Percentiles rank a stretch among this genome's conserved stretches.
These are phyloP conservation scores for Philereme transversata DNA, from an alignment of 2,888 invertebrate species.

Conservation along the genomic window DNA sequence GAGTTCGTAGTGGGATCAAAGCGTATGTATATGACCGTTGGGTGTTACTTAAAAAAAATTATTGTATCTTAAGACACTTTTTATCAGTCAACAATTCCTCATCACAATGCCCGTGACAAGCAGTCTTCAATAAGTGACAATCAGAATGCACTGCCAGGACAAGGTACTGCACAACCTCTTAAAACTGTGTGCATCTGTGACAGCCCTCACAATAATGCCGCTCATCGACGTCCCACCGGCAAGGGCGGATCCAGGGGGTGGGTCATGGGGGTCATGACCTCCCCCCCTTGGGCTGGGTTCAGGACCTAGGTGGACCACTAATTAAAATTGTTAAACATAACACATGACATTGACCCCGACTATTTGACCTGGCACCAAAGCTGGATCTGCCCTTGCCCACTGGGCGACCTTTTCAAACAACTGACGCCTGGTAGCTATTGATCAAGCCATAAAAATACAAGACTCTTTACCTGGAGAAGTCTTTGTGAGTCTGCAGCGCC, in stretches of 20 bases:
- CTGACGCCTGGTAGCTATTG: constrained; percentile 99
- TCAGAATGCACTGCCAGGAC: constrained; percentile 86
- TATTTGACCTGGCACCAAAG: too few relatives aligned
- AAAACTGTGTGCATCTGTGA: constrained; percentile 99
- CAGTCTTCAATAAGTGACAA: constrained; percentile 97
- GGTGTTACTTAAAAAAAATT: too few relatives aligned
- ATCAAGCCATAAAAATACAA: constrained; percentile 84
- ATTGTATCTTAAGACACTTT: constrained; percentile 74
- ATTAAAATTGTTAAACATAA: too few relatives aligned
- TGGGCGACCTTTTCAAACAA: constrained; percentile 99
- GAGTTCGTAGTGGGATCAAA: too few relatives aligned
- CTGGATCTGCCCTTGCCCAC: too few relatives aligned
- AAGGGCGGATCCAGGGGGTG: too few relatives aligned
- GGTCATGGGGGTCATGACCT: too few relatives aligned
- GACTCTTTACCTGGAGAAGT: constrained; percentile 91
- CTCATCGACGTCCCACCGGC: constrained; percentile 99
- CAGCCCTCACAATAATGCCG: constrained; percentile 99
- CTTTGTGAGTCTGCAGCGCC: constrained; percentile 98
- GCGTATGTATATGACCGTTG: too few relatives aligned
- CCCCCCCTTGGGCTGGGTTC: too few relatives aligned
- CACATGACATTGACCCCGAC: too few relatives aligned
- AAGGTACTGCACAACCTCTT: constrained; percentile 99
- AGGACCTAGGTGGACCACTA: too few relatives aligned
- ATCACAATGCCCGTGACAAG: constrained; percentile 99
- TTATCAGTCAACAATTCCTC: constrained; percentile 99